These are phyloP conservation scores for Ctenodactylus gundi DNA, from an alignment of 2,113 vertebrate genomes.

Conservation along the genomic window DNA sequence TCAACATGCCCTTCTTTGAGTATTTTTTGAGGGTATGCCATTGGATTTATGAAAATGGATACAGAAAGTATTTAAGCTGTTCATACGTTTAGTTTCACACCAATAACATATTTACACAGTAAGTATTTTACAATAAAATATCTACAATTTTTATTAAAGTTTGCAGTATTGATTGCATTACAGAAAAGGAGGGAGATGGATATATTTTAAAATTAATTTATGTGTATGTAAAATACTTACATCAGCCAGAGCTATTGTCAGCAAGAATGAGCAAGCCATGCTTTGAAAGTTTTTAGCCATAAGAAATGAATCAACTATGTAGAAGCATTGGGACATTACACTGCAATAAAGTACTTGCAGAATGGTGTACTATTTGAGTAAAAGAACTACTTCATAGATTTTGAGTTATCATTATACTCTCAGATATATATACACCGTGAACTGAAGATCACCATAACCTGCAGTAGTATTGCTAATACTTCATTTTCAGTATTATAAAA, in stretches of 20 bases:
- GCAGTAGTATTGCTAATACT: neutral
- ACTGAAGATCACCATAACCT: neutral
- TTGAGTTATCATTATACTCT: neutral
- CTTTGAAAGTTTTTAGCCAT: neutral
- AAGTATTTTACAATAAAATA: no score
- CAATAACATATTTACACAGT: neutral
- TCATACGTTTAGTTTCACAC: neutral
- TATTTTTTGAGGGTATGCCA: neutral
- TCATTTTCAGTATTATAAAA: neutral
- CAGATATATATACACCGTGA: neutral
- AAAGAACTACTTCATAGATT: neutral
- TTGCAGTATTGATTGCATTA: neutral
- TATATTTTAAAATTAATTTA: neutral
- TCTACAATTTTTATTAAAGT: constrained; percentile 18
- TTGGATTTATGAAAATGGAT: neutral
- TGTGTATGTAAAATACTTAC: neutral
- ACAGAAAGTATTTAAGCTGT: neutral
- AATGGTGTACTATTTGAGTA: neutral
- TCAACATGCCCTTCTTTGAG: neutral
- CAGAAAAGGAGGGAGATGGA: neutral
- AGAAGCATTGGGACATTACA: neutral
- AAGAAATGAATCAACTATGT: neutral
- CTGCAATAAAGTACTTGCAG: neutral
- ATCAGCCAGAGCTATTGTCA: neutral
- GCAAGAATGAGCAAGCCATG: neutral